Conservation (phyloP, 1,140 invertebrate genomes). For the Zaprionus davidi region DNA sequence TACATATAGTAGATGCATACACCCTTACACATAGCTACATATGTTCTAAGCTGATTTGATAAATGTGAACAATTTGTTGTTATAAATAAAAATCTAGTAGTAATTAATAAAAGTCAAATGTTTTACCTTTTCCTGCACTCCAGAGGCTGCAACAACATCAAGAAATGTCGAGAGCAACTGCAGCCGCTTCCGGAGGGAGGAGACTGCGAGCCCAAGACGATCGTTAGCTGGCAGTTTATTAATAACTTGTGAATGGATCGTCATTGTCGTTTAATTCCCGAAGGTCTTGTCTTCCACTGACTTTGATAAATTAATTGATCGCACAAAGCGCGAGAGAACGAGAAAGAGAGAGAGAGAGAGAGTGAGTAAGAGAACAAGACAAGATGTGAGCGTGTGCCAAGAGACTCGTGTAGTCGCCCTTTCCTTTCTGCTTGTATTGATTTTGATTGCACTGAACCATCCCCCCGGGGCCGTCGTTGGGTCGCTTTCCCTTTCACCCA, state of each 20-base stretch:
- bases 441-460: constrained; percentile 73
- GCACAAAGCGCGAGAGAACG: neutral
- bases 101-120: constrained; percentile 78
- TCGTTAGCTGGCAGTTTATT: constrained; percentile 62
- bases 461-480: constrained; percentile 44
- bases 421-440: constrained; percentile 53
- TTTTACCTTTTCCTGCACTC: constrained; percentile 31
- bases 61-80: constrained; percentile 78
- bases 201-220: constrained; percentile 37
- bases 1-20: constrained; percentile 4
- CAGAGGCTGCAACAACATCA: constrained; percentile 16
- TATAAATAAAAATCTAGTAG: constrained; percentile 80
- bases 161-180: constrained; percentile 72
- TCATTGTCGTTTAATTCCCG: constrained; percentile 73
- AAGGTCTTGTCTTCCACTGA: constrained; percentile 70
- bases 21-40: constrained; percentile 5
- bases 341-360: neutral
- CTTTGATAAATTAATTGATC: constrained; percentile 82
- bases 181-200: constrained; percentile 66
- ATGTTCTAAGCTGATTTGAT: constrained; percentile 71
- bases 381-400: constrained; percentile 35
- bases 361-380: neutral
- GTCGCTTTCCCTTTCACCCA: constrained; percentile 55
- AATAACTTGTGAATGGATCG: constrained; percentile 70
- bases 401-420: constrained; percentile 32